These are phyloP conservation scores for Diarsia mendica DNA, from an alignment of 2,888 invertebrate genomes.

Conservation along the genomic window DNA sequence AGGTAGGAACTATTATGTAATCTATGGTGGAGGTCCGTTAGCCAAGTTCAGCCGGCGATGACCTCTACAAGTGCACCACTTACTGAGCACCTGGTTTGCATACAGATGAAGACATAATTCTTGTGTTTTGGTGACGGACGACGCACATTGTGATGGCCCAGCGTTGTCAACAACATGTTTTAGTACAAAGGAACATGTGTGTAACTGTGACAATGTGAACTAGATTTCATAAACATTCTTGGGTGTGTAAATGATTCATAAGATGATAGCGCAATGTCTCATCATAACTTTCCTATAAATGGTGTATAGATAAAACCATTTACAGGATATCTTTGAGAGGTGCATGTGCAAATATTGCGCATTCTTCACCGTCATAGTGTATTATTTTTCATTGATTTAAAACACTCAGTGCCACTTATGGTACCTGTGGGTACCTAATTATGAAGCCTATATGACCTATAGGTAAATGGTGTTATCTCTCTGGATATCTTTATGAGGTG, in stretches of 20 bases:
- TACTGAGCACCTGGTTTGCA: conserved; percentile 52
- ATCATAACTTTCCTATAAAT: conserved; percentile 28
- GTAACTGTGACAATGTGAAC: conserved; percentile 24
- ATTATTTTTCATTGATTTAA: conserved; percentile 15
- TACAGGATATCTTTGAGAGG: conserved; percentile 19
- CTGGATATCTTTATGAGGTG: conserved; percentile 14
- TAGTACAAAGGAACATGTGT: conserved; percentile 29
- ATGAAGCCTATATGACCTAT: no score
- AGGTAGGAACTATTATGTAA: conserved; percentile 51
- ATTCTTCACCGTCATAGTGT: conserved; percentile 2
- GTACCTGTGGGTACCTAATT: conserved; percentile 2
- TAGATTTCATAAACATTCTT: conserved; percentile 52
- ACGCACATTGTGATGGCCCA: conserved; percentile 6
- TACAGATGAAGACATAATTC: conserved; percentile 58
- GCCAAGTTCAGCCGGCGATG: conserved; percentile 67
- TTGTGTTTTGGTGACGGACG: conserved; percentile 36
- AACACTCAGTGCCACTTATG: not conserved
- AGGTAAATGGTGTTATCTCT: no score
- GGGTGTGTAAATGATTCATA: conserved; percentile 40
- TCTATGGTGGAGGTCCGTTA: conserved; percentile 46
- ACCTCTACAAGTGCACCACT: conserved; percentile 63
- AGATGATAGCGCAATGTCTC: conserved; percentile 16
- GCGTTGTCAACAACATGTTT: conserved; percentile 22
- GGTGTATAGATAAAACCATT: conserved; percentile 16
- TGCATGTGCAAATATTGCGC: conserved; percentile 14